phyloP scores from a whole-genome alignment of 2,113 vertebrate species.

The Amazona guildingii region DNA sequence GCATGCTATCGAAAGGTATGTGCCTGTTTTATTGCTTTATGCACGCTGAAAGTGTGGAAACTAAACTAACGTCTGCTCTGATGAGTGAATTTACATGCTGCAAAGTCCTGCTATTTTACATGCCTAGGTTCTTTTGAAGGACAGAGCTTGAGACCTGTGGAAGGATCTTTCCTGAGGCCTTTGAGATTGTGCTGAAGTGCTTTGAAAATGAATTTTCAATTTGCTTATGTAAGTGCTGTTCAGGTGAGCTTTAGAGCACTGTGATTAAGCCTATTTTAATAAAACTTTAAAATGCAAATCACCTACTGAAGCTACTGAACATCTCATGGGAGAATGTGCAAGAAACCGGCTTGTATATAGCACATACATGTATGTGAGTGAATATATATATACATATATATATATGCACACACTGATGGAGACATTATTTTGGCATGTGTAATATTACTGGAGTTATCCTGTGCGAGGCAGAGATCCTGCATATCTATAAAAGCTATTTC shows the following conservation, averaged over 20 bases:
- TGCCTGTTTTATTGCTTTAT: background rate
- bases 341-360: background rate
- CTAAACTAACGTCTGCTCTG: background rate
- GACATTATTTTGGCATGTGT: background rate
- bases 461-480: background rate
- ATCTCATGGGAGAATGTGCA: background rate
- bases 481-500: background rate
- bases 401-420: background rate
- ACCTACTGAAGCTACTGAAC: background rate
- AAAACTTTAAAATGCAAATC: background rate
- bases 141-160: background rate
- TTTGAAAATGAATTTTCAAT: background rate
- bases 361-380: background rate
- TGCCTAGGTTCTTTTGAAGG: background rate
- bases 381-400: background rate
- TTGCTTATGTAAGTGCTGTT: background rate
- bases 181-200: background rate
- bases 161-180: background rate
- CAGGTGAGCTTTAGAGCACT: background rate
- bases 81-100: fast-evolving
- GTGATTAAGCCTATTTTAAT: background rate
- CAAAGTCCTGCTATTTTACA: background rate
- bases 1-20: background rate
- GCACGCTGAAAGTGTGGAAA: background rate
- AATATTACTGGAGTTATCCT: background rate